phyloP scores from a whole-genome alignment of 37 sponge, comb jelly and placozoan species.

The Petrosia ficiformis region DNA sequence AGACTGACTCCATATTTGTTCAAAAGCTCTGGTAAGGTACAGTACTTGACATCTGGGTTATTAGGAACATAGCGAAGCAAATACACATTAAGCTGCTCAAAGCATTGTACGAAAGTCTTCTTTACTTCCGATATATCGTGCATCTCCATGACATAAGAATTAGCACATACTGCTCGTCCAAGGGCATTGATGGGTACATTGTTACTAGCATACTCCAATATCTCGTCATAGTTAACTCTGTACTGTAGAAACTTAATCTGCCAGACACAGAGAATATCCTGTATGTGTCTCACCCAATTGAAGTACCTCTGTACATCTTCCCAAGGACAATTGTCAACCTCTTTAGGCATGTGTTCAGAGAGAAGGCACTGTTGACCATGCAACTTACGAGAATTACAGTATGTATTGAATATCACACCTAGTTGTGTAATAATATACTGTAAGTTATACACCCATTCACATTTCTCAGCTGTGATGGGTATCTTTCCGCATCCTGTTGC shows the following conservation, averaged over 20 bases:
- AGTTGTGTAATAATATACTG: conserved; percentile 17
- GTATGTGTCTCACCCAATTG: conserved; percentile 46
- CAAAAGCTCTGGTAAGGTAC: conserved; percentile 38
- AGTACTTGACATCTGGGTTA: conserved; percentile 48
- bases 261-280: conserved; percentile 37
- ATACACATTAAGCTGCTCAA: conserved; percentile 44
- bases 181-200: conserved; percentile 8
- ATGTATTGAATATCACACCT: conserved; percentile 28
- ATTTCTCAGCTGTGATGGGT: conserved; percentile 13
- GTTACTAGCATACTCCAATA: conserved; percentile 38
- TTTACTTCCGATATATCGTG: conserved; percentile 11
- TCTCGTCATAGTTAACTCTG: conserved; percentile 51
- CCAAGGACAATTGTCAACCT: background rate
- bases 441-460: conserved; percentile 36
- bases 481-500: conserved; percentile 39
- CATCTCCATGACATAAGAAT: conserved; percentile 6
- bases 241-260: conserved; percentile 21
- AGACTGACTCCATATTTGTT: conserved; percentile 41
- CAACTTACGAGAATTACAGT: conserved; percentile 26
- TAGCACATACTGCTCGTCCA: conserved; percentile 27
- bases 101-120: conserved; percentile 1
- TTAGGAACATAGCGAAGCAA: conserved; percentile 36
- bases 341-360: conserved; percentile 9
- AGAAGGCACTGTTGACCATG: conserved; percentile 15
- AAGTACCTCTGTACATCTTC: conserved; percentile 51